These are phyloP conservation scores for Labeo calbasu DNA, from an alignment of 2,797 vertebrate genomes.

Conservation along the genomic window DNA sequence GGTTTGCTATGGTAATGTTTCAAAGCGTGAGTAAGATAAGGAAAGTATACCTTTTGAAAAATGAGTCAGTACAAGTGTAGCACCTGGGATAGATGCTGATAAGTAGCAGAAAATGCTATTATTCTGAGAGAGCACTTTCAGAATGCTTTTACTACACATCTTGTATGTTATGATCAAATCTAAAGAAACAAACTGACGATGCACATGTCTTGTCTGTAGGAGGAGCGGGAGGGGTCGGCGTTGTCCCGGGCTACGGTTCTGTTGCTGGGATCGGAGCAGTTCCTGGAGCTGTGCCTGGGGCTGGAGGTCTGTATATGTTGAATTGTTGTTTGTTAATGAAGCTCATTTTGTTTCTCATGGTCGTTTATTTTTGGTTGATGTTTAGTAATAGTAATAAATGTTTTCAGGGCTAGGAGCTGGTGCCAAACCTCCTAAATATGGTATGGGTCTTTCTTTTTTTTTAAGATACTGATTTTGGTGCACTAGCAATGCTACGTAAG, in stretches of 20 bases:
- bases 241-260: conserved; percentile 37
- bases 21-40: not conserved
- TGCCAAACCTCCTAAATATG: conserved; percentile 48
- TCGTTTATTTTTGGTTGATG: not conserved
- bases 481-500: not conserved
- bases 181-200: not conserved
- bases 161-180: not conserved
- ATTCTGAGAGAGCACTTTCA: not conserved
- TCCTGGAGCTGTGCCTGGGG: conserved; percentile 36
- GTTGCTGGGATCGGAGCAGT: conserved; percentile 27
- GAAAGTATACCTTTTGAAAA: not conserved
- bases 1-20: not conserved
- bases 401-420: conserved; percentile 39
- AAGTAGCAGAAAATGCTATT: not conserved
- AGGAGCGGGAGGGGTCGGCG: conserved; percentile 10
- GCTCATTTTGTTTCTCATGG: not conserved
- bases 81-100: not conserved
- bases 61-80: not conserved
- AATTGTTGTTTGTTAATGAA: not conserved
- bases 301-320: conserved; percentile 34
- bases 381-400: not conserved
- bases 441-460: not conserved
- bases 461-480: not conserved
- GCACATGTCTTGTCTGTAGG: conserved; percentile 3
- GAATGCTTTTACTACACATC: not conserved